Evolutionary conservation across 2,797 vertebrate genomes (phyloP).

Genomic region (Neosilurus hyrtlii): DNA sequence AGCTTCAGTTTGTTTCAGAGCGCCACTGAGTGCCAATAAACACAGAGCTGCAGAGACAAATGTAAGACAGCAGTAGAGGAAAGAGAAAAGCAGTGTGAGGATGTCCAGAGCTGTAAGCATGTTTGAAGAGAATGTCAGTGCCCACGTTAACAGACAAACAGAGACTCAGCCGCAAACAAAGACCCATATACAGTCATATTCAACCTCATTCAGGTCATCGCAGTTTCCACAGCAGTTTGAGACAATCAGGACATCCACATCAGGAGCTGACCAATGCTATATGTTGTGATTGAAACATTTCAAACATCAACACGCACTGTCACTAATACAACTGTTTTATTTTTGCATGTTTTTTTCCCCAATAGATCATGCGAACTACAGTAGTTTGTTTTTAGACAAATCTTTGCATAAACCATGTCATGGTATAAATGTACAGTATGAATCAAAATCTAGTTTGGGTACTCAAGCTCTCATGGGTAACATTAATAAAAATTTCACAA

Average conservation of each 20-base stretch:
- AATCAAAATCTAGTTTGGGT: conserved; percentile 25
- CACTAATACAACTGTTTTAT: not conserved
- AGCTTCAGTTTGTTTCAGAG: conserved; percentile 36
- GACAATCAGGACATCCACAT: conserved; percentile 20
- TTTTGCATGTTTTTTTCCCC: not conserved
- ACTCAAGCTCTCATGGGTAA: conserved; percentile 37
- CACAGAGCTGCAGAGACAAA: conserved; percentile 37
- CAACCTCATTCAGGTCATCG: conserved; percentile 21
- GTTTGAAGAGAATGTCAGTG: conserved; percentile 27
- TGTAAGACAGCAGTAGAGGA: conserved; percentile 19
- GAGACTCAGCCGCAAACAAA: conserved; percentile 13
- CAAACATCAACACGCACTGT: not conserved
- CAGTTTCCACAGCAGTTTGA: conserved; percentile 25
- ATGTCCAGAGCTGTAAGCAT: conserved; percentile 44
- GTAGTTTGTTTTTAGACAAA: not conserved
- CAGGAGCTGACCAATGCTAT: conserved; percentile 9
- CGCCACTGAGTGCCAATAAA: conserved; percentile 49
- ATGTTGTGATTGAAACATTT: conserved; percentile 7
- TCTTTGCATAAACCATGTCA: conserved; percentile 10
- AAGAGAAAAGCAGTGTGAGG: conserved; percentile 45
- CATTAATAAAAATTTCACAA: conserved; percentile 31
- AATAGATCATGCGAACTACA: conserved; percentile 2
- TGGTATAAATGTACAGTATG: conserved; percentile 19
- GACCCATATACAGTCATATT: conserved; percentile 49
- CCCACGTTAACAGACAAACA: conserved; percentile 41